Conservation (phyloP, 2,888 invertebrate genomes). For the Steromphala cineraria region DNA sequence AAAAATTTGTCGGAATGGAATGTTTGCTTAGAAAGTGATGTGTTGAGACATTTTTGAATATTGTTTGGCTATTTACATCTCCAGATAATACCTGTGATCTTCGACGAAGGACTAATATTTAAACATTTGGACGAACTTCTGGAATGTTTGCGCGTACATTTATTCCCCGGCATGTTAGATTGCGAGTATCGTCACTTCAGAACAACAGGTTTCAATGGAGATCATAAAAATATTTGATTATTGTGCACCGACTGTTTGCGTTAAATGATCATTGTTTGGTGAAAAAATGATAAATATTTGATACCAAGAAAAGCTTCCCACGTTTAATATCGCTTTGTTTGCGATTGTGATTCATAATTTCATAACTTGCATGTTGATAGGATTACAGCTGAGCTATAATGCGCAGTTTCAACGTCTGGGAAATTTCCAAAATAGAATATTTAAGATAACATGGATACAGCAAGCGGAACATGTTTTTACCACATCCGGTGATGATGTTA, state of each 20-base stretch:
- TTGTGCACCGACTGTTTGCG: background rate
- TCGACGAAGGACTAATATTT: background rate
- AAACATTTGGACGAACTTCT: background rate
- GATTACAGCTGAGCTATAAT: background rate
- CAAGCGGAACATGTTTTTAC: background rate
- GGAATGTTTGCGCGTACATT: background rate
- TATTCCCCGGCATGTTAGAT: background rate
- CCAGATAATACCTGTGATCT: background rate
- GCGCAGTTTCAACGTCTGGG: background rate
- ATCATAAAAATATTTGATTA: background rate
- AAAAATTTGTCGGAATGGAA: background rate
- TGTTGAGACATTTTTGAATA: background rate
- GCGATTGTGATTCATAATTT: background rate
- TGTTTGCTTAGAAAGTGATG: background rate
- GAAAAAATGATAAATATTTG: conserved; percentile 7
- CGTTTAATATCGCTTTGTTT: background rate
- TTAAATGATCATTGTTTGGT: background rate
- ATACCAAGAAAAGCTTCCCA: background rate
- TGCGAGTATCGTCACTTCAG: background rate
- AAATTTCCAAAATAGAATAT: background rate
- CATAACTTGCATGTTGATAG: background rate
- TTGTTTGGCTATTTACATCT: background rate
- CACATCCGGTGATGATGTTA: background rate
- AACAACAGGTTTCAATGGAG: background rate
- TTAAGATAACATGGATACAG: background rate